phyloP scores from a whole-genome alignment of 1,140 invertebrate species.

The Penaeus indicus region DNA sequence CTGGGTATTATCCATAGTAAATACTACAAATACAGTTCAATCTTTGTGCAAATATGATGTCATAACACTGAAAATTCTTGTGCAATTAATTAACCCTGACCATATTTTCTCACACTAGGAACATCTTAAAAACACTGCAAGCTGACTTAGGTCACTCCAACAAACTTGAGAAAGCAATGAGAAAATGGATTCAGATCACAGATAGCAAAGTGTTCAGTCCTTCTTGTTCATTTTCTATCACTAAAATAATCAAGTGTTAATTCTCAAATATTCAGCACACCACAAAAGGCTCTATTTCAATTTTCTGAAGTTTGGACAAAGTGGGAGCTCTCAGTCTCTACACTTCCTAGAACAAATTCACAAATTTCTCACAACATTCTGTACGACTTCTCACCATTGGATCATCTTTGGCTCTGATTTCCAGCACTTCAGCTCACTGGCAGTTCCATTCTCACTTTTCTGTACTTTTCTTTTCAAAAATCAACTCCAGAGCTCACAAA shows the following conservation, averaged over 20 bases:
- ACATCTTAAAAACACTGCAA: constrained; percentile 3
- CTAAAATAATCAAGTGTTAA: background rate
- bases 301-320: too few relatives aligned
- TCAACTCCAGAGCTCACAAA: background rate
- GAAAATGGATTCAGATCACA: constrained; percentile 19
- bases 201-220: constrained; percentile 8
- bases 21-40: background rate
- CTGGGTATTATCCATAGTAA: too few relatives aligned
- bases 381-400: background rate
- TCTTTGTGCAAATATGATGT: background rate
- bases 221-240: too few relatives aligned
- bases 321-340: too few relatives aligned
- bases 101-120: constrained; percentile 21
- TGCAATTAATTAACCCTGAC: constrained; percentile 1
- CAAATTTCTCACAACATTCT: constrained; percentile 1
- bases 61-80: background rate
- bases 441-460: background rate
- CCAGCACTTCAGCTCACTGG: background rate
- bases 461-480: background rate
- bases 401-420: constrained; percentile 50
- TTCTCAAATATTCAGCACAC: background rate
- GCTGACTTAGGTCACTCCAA: background rate
- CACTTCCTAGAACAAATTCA: background rate
- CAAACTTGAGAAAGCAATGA: background rate
- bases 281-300: background rate